A percentile compares a stretch with the other conserved stretches of the same genome.
phyloP scores from a whole-genome alignment of 2,888 invertebrate genomes.

The Dilophus febrilis region DNA sequence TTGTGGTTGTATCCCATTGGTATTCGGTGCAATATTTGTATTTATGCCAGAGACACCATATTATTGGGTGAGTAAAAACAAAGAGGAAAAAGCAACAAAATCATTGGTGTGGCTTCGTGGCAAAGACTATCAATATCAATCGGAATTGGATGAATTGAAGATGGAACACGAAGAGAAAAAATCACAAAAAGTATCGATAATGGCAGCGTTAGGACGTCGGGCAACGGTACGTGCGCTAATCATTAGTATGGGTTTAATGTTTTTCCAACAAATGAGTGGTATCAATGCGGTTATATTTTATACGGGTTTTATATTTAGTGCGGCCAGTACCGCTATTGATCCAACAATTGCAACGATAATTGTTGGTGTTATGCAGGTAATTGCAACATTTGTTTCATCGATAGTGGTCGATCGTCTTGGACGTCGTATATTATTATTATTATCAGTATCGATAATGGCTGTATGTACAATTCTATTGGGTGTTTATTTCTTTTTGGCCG shows the following conservation, averaged over 20 bases:
- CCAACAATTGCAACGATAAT: conserved; percentile 52
- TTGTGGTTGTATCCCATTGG: conserved; percentile 33
- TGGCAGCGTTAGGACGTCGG: conserved; percentile 38
- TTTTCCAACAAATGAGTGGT: conserved; percentile 77
- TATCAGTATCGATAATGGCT: conserved; percentile 53
- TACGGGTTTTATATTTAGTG: conserved; percentile 51
- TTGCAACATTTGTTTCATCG: conserved; percentile 47
- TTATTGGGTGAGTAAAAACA: conserved; percentile 45
- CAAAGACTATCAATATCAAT: conserved; percentile 42
- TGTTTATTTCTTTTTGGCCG: conserved; percentile 40
- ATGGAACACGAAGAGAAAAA: conserved; percentile 33
- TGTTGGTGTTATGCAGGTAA: conserved; percentile 68
- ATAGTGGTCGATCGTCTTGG: conserved; percentile 67
- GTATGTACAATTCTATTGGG: conserved; percentile 53
- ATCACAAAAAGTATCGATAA: conserved; percentile 37
- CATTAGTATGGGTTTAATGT: conserved; percentile 65
- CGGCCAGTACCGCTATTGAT: conserved; percentile 31
- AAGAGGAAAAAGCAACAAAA: conserved; percentile 45
- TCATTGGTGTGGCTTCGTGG: conserved; percentile 63
- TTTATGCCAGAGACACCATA: conserved; percentile 81
- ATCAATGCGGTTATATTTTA: conserved; percentile 75
- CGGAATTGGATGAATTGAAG: conserved; percentile 45
- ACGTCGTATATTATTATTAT: conserved; percentile 53
- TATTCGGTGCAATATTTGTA: conserved; percentile 52
- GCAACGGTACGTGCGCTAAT: conserved; percentile 44